Percentiles rank a stretch among this genome's conserved stretches.
phyloP scores from a whole-genome alignment of 2,113 vertebrate genomes.

The Drymodes brunneopygia region DNA sequence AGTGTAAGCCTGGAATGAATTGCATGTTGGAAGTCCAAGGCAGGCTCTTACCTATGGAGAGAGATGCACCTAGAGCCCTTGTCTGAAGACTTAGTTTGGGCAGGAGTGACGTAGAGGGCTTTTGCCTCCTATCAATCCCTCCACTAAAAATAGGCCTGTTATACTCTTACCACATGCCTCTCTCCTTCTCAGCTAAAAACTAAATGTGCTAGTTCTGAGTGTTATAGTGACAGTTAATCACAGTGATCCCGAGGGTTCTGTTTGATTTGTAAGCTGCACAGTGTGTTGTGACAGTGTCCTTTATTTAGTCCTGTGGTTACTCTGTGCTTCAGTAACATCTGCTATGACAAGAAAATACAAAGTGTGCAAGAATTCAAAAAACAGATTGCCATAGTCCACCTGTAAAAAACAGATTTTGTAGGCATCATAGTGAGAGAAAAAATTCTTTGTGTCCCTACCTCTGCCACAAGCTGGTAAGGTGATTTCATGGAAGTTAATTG shows the following conservation, averaged over 20 bases:
- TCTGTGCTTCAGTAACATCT: not conserved
- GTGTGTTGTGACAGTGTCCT: not conserved
- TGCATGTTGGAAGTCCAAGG: not conserved
- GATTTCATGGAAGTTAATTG: not conserved
- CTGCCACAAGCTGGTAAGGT: not conserved
- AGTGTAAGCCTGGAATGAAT: not conserved
- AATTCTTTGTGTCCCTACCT: not conserved
- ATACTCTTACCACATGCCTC: not conserved
- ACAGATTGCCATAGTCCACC: accelerated
- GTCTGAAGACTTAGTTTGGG: not conserved
- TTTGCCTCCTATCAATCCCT: not conserved
- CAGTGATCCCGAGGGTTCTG: not conserved
- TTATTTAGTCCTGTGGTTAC: not conserved
- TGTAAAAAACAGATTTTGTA: not conserved
- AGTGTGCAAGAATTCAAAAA: not conserved
- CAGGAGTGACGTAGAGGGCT: not conserved
- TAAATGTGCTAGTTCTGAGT: not conserved
- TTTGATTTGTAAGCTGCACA: not conserved
- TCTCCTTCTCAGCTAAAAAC: not conserved
- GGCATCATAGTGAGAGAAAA: not conserved
- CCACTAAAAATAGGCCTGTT: not conserved
- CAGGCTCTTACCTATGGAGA: not conserved
- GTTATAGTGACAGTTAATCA: not conserved
- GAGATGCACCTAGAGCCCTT: not conserved
- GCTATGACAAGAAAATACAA: not conserved